A percentile compares a stretch with the other conserved stretches of the same genome.
phyloP scores from a whole-genome alignment of 2,797 vertebrate genomes.

The Dromococcyx pavoninus region DNA sequence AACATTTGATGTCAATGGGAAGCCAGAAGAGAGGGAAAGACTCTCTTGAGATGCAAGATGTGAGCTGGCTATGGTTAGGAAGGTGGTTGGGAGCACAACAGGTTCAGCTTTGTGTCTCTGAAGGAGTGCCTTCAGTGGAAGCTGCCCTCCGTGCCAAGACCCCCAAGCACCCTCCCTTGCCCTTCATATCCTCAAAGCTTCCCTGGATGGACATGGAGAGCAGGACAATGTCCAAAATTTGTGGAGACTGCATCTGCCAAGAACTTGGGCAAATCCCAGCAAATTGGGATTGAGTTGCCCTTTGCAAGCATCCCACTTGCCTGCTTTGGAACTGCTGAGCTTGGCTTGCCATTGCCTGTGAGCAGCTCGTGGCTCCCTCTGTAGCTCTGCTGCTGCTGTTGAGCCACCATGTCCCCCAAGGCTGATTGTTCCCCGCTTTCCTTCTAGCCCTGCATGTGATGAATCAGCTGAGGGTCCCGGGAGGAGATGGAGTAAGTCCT shows the following conservation, averaged over 20 bases:
- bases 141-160: neutral
- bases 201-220: neutral
- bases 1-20: neutral
- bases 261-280: neutral
- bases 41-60: neutral
- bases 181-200: neutral
- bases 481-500: neutral
- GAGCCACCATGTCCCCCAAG: neutral
- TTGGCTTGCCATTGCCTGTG: neutral
- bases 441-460: constrained; percentile 9
- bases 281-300: neutral
- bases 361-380: neutral
- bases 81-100: neutral
- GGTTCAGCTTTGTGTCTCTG: neutral
- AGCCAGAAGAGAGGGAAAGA: neutral
- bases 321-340: neutral
- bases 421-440: neutral
- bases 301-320: neutral
- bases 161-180: neutral
- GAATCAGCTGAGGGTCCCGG: neutral
- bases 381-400: neutral
- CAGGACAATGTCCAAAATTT: neutral
- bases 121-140: neutral
- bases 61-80: neutral
- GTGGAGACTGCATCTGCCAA: neutral